A percentile compares a stretch with the other conserved stretches of the same genome.
phyloP scores from a whole-genome alignment of 2,113 vertebrate species.

The Donacobius atricapilla region DNA sequence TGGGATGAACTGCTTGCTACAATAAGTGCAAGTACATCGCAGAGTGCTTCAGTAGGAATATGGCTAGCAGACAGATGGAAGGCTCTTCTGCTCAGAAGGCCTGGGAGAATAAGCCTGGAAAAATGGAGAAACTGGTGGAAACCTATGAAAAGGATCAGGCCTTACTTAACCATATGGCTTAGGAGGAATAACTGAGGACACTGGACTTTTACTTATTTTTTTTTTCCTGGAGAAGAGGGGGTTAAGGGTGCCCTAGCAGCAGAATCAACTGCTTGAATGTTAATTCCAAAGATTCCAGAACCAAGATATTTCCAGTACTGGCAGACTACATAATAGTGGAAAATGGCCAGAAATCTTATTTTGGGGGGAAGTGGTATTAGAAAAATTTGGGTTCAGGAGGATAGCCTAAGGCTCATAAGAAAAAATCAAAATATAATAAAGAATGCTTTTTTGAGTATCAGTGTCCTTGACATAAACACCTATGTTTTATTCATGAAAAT shows the following conservation, averaged over 20 bases:
- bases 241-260: rapidly evolving
- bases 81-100: background rate
- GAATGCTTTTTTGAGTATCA: background rate
- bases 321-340: background rate
- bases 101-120: background rate
- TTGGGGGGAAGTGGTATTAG: background rate
- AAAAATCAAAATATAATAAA: background rate
- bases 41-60: background rate
- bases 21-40: background rate
- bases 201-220: background rate
- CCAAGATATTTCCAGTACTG: background rate
- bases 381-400: background rate
- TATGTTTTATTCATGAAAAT: background rate
- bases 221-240: background rate
- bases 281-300: background rate
- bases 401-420: background rate
- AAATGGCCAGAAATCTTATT: background rate
- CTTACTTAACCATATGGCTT: background rate
- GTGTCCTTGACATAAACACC: background rate
- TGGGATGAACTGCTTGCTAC: background rate
- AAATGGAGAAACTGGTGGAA: background rate
- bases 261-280: background rate
- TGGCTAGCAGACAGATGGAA: background rate
- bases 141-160: background rate
- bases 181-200: background rate